A percentile compares a stretch with the other conserved stretches of the same genome.
Conservation (phyloP, 2,113 vertebrate species). For the Elephantulus edwardii region DNA sequence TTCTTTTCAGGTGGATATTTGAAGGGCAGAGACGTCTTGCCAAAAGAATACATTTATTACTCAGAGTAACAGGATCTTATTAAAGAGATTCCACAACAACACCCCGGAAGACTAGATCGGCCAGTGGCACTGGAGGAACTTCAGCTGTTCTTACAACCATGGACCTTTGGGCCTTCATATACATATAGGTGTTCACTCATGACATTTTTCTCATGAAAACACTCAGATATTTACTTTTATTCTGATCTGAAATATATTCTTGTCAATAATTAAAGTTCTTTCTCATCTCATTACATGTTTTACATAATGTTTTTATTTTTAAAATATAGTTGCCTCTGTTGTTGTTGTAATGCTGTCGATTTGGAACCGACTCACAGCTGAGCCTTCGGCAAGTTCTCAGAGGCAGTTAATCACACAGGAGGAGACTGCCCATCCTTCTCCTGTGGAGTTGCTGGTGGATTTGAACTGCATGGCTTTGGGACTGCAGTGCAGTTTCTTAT, state of each 20-base stretch:
- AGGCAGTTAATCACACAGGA: too few relatives aligned
- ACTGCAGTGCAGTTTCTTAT: too few relatives aligned
- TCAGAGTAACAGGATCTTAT: background rate
- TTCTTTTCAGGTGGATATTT: background rate
- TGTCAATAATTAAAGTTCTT: background rate
- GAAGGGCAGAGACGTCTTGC: background rate
- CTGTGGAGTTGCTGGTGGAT: too few relatives aligned
- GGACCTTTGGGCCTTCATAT: background rate
- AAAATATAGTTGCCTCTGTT: background rate
- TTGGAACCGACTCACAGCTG: too few relatives aligned
- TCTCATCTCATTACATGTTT: background rate
- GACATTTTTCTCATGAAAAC: background rate
- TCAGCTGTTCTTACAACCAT: background rate
- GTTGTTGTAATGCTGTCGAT: too few relatives aligned
- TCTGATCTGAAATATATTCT: background rate
- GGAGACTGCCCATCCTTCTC: too few relatives aligned
- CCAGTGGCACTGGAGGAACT: background rate
- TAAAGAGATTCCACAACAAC: background rate
- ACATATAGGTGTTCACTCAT: background rate
- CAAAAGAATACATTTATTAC: background rate
- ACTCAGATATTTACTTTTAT: background rate
- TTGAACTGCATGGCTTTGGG: too few relatives aligned
- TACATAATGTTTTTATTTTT: background rate
- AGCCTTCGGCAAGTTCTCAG: too few relatives aligned
- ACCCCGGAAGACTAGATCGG: background rate